phyloP scores from a whole-genome alignment of 1,140 invertebrate species.

The Pogonognathellus flavescens region DNA sequence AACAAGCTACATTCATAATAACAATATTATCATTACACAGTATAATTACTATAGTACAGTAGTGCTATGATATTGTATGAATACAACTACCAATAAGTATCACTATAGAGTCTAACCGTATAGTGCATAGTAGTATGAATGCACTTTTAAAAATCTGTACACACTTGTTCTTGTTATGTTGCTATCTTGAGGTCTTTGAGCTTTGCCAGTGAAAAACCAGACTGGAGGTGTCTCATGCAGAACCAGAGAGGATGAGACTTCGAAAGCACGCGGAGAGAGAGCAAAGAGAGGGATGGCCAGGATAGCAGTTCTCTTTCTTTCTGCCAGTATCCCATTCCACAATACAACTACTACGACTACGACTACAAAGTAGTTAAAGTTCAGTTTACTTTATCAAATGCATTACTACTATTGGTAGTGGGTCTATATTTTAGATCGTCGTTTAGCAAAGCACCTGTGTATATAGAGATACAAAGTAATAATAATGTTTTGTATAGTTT shows the following conservation, averaged over 20 bases:
- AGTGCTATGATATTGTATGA: not conserved
- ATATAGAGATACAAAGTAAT: not conserved
- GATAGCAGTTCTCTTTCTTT: not conserved
- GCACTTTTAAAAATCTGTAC: constrained; percentile 20
- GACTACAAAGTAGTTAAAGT: too few relatives aligned
- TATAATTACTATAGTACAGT: not conserved
- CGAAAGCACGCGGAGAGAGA: not conserved
- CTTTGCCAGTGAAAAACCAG: constrained; percentile 46
- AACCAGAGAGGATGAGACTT: constrained; percentile 10
- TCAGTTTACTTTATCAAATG: too few relatives aligned
- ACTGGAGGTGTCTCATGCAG: constrained; percentile 37
- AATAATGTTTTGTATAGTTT: not conserved
- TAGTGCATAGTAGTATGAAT: not conserved
- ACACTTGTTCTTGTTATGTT: not conserved
- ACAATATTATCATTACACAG: not conserved
- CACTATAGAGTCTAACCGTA: not conserved
- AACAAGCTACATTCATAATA: too few relatives aligned
- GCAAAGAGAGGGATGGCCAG: not conserved
- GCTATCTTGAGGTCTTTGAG: constrained; percentile 48
- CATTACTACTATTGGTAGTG: too few relatives aligned
- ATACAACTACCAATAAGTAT: not conserved
- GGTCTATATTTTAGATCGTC: too few relatives aligned
- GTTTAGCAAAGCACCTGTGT: not conserved
- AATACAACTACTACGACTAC: not conserved
- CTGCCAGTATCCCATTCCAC: not conserved